Percentiles rank a stretch among this genome's conserved stretches.
phyloP scores from a whole-genome alignment of 2,797 vertebrate species.

The Antrozous pallidus region DNA sequence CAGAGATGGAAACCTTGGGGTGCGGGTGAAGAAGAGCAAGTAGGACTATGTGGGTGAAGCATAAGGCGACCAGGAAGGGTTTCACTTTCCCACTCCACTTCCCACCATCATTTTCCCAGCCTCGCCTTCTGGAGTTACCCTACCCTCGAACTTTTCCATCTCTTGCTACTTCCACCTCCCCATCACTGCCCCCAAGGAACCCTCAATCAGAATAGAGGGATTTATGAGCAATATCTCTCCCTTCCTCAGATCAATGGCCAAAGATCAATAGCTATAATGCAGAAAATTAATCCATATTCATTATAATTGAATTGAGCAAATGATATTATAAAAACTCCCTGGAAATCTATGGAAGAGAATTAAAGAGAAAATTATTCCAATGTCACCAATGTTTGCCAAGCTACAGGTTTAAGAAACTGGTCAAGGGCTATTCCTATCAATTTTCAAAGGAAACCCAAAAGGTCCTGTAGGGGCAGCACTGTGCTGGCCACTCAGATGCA shows the following conservation, averaged over 20 bases:
- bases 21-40: not conserved
- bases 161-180: not conserved
- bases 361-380: slow-evolving; percentile 55
- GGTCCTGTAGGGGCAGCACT: not conserved
- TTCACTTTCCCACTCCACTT: not conserved
- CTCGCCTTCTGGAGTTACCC: not conserved
- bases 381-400: not conserved
- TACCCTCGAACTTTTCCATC: not conserved
- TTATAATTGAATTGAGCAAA: slow-evolving; percentile 66
- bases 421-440: not conserved
- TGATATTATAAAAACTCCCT: slow-evolving; percentile 60
- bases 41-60: not conserved
- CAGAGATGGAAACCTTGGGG: not conserved
- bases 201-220: slow-evolving; percentile 34
- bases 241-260: slow-evolving; percentile 60
- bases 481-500: not conserved
- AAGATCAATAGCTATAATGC: slow-evolving; percentile 73
- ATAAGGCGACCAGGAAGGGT: not conserved
- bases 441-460: not conserved
- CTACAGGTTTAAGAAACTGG: not conserved
- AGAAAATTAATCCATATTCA: slow-evolving; percentile 75
- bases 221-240: slow-evolving; percentile 47
- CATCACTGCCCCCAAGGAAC: slow-evolving; percentile 4
- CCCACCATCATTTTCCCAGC: not conserved
- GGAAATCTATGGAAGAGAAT: slow-evolving; percentile 57